These are phyloP conservation scores for Thereva nobilitata DNA, from an alignment of 2,888 invertebrate genomes.

Conservation along the genomic window DNA sequence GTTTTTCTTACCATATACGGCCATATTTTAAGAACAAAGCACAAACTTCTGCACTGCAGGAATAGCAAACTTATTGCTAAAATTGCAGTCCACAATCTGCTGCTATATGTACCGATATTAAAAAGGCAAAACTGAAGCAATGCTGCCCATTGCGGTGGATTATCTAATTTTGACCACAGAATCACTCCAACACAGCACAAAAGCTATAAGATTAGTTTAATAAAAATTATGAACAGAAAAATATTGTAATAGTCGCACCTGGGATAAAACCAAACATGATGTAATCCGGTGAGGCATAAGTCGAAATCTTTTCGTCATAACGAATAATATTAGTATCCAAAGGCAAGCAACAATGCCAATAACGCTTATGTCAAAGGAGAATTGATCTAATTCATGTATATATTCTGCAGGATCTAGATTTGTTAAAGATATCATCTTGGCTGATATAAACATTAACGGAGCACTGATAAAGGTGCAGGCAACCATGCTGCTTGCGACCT, in stretches of 20 bases:
- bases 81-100: slow-evolving; percentile 83
- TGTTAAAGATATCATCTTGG: slow-evolving; percentile 85
- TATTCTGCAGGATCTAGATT: slow-evolving; percentile 72
- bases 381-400: slow-evolving; percentile 73
- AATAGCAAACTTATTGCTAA: slow-evolving; percentile 80
- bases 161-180: slow-evolving; percentile 68
- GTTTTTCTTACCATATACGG: slow-evolving; percentile 64
- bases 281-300: slow-evolving; percentile 84
- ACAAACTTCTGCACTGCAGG: slow-evolving; percentile 79
- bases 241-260: slow-evolving; percentile 62
- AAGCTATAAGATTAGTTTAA: slow-evolving; percentile 57
- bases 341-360: slow-evolving; percentile 75
- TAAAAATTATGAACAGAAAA: background rate
- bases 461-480: slow-evolving; percentile 93
- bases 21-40: slow-evolving; percentile 77
- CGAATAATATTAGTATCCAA: slow-evolving; percentile 78
- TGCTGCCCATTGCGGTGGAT: slow-evolving; percentile 65
- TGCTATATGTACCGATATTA: slow-evolving; percentile 77
- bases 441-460: slow-evolving; percentile 93
- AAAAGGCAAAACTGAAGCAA: slow-evolving; percentile 78
- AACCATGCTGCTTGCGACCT: slow-evolving; percentile 94
- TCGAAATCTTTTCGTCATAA: slow-evolving; percentile 73
- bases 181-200: slow-evolving; percentile 74
- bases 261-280: slow-evolving; percentile 75
- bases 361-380: slow-evolving; percentile 83